phyloP scores from a whole-genome alignment of 1,140 invertebrate species.

The Aphaenogaster ashmeadi region DNA sequence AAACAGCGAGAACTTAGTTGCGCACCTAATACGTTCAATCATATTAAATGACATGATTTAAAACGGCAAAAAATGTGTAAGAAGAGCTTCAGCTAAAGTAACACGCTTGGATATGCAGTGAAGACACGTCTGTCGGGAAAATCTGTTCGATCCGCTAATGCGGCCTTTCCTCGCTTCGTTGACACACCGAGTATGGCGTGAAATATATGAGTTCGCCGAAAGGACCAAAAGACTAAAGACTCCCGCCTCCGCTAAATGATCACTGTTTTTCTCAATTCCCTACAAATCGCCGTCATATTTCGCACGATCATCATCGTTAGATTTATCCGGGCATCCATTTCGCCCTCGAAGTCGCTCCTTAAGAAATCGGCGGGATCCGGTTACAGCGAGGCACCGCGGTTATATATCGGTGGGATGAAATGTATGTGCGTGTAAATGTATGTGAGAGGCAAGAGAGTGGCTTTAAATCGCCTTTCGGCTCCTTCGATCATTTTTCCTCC shows the following conservation, averaged over 20 bases:
- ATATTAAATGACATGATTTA: too few species aligned
- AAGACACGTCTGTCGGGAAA: not conserved
- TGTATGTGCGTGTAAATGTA: not conserved
- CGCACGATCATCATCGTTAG: slow-evolving; percentile 46
- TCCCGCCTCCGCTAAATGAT: slow-evolving; percentile 9
- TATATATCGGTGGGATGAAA: slow-evolving; percentile 16
- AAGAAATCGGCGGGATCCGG: slow-evolving; percentile 33
- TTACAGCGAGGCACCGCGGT: not conserved
- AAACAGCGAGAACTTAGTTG: too few species aligned
- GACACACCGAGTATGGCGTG: not conserved
- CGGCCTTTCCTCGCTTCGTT: not conserved
- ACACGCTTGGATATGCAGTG: too few species aligned
- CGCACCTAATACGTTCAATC: too few species aligned
- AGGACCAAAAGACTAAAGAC: not conserved
- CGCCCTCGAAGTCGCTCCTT: not conserved
- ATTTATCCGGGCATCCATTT: slow-evolving; percentile 47
- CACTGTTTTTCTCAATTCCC: slow-evolving; percentile 43
- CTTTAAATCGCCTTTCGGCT: slow-evolving; percentile 50
- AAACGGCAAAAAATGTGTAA: too few species aligned
- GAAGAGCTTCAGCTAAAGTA: too few species aligned
- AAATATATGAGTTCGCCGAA: slow-evolving; percentile 21
- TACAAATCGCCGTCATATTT: slow-evolving; percentile 39
- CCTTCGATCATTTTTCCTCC: slow-evolving; percentile 48
- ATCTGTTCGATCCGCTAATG: slow-evolving; percentile 31
- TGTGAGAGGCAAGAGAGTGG: slow-evolving; percentile 4